Base-by-base conservation (phyloP, 2,888 invertebrate species). In the Ceramica pisi region DNA sequence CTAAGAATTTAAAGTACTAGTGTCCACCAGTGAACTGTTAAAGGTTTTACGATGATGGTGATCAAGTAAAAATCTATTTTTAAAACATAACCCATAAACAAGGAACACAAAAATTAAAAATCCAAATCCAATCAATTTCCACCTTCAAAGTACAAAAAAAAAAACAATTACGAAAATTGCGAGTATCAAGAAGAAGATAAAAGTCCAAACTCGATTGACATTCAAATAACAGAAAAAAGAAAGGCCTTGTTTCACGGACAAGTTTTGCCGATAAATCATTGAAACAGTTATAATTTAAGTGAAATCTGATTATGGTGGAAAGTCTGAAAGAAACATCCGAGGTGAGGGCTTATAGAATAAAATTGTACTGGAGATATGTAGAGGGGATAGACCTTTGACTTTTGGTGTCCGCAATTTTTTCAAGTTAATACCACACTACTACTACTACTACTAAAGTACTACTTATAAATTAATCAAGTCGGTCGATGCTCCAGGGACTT, bases 211-310 rank as follows among this genome's bases (percentile, higher is more conserved):
- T 81, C 79, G 74, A 89, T 86, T 85, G 86, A 84, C 82, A 86
- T 87, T 87, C 64, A 77, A 82, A 83, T 83, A 83, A 81, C 82
- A 84, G 83, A 83, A 81, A 31, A 85, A 81, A 75, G 76, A 84
- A 80, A 84, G 85, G 59, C 53, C 81, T 84, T 88, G 89, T 89
- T 89, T 89, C 90, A 87, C 86, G 87, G 84, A 72, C 85, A 91
- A 91, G 87, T 90, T 91, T 89, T 75, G 76, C 75, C 87, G 87
- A 93, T 93, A 93, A 93, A 94, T 94, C 92, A 92, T 92, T 91
- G 89, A 87, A 90, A 91, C 90, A 91, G 88, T 88, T 91, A 91
- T 92, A 93, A 93, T 92, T 93, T 91, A 89, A 90, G 87, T 89
- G 79, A 89, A 92, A 93, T 93, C 92, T 91, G 93, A 92, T 94